Evolutionary conservation across 2,888 invertebrate species (phyloP).

Genomic region (Brachypalpus laphriformis): DNA sequence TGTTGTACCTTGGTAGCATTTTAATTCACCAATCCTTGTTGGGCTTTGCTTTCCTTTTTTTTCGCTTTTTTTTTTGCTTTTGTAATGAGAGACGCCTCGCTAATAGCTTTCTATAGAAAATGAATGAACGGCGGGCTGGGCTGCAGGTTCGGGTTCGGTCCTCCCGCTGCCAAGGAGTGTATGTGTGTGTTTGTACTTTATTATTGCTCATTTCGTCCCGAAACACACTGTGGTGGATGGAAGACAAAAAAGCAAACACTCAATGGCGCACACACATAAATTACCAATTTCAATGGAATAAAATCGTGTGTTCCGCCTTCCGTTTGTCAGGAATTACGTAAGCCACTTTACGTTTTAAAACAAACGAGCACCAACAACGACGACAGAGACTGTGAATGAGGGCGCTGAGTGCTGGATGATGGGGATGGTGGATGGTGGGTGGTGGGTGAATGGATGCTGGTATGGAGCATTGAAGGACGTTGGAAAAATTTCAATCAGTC

Average conservation of each 20-base stretch:
- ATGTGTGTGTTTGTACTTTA: not conserved
- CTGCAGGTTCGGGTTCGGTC: not conserved
- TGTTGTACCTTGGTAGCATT: slow-evolving; percentile 20
- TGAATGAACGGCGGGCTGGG: not conserved
- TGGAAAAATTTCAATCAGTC: slow-evolving; percentile 14
- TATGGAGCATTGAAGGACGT: not conserved
- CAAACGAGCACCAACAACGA: not conserved
- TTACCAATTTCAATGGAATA: slow-evolving; percentile 16
- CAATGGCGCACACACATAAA: slow-evolving; percentile 10
- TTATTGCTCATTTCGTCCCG: not conserved
- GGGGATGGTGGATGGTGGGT: too few relatives aligned
- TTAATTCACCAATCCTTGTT: not conserved
- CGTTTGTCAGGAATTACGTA: slow-evolving; percentile 16
- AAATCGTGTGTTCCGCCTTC: not conserved
- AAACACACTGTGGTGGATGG: not conserved
- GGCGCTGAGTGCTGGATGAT: not conserved
- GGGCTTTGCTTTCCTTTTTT: not conserved
- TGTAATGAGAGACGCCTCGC: not conserved
- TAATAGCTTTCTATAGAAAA: slow-evolving; percentile 6
- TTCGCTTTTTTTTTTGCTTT: not conserved
- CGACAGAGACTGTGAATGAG: not conserved
- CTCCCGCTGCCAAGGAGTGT: not conserved
- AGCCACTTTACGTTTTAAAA: slow-evolving; percentile 25
- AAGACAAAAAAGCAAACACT: not conserved
- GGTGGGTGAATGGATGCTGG: not conserved